Base-by-base conservation (phyloP, 1,140 invertebrate genomes). In the Rhopalosiphum padi region DNA sequence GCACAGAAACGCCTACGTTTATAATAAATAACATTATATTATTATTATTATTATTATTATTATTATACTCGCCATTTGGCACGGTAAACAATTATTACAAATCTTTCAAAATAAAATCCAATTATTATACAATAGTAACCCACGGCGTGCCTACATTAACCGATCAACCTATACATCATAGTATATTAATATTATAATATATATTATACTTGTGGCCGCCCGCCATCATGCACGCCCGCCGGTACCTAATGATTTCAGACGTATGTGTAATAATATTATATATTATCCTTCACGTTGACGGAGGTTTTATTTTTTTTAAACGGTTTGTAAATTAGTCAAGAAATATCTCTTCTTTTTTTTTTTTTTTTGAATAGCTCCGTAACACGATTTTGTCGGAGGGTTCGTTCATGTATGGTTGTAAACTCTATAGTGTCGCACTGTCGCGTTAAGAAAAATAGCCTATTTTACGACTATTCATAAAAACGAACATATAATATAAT, bases 381-480 rank as follows among this genome's bases (percentile, higher is more conserved):
- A 85, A 43, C 9, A 15, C 23, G 0, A 85, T 85, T 85, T 85
- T 43, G 83, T 85, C 35, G 37, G 22, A 85, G 83, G 37, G 41
- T 41, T 25, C 37, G 37, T 41, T 22, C 18, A 85, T 18, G 25
- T 41, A 85, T 85, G 41, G 41, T 43, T 43, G 23, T 85, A 85
- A 85, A 85, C 43, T 85, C 37, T 41, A 83, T 83, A 85, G 37
- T 85, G 83, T 11, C 37, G 22, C 83, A 85, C 23, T 85, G 83
- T 11, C 37, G 22, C 83, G 35, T 85, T 43, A 37, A 7, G 11
- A 85, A 41, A 41, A 85, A 85, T 43, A 43, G 22, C 22, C 11
- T 85, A 30, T 85, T 85, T 85, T 85, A 85, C 83, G 83, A 85
- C 37, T 37, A 85, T 85, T 85, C 37, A 85, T 85, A 85, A 85